phyloP scores from a whole-genome alignment of 2,888 invertebrate genomes.

The Drosophila yooni region DNA sequence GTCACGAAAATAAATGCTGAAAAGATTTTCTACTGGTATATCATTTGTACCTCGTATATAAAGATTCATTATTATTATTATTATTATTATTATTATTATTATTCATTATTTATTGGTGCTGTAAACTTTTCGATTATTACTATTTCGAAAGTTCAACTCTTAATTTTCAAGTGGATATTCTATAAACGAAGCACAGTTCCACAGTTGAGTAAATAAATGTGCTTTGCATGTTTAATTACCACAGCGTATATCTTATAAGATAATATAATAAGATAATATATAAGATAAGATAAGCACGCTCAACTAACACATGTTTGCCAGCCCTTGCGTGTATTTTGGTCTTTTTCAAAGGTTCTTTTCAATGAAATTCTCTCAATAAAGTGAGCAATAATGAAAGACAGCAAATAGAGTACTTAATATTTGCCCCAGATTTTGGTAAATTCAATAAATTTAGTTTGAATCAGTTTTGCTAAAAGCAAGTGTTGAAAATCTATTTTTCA shows the following conservation, averaged over 20 bases:
- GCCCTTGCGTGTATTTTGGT: not conserved
- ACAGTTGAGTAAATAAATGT: not conserved
- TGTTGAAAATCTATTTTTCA: conserved; percentile 52
- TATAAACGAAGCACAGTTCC: not conserved
- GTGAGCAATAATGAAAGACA: not conserved
- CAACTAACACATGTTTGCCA: not conserved
- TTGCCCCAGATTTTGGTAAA: conserved; percentile 11
- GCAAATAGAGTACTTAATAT: not conserved
- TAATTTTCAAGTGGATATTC: not conserved
- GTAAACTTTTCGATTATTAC: not conserved
- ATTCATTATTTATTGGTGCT: too few relatives aligned
- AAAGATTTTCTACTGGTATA: not conserved
- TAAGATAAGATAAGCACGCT: too few relatives aligned
- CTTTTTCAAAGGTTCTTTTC: not conserved
- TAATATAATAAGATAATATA: too few relatives aligned
- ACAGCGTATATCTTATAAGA: not conserved
- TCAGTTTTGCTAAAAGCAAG: conserved; percentile 20
- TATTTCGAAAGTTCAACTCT: not conserved
- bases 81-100: not conserved
- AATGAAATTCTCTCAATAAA: conserved; percentile 21
- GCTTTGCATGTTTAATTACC: not conserved
- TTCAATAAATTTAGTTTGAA: conserved; percentile 19
- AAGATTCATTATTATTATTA: not conserved
- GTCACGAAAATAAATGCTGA: not conserved
- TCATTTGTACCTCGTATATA: not conserved